Base-by-base conservation (phyloP, 1,140 invertebrate genomes). In the Drosophila bipectinata region DNA sequence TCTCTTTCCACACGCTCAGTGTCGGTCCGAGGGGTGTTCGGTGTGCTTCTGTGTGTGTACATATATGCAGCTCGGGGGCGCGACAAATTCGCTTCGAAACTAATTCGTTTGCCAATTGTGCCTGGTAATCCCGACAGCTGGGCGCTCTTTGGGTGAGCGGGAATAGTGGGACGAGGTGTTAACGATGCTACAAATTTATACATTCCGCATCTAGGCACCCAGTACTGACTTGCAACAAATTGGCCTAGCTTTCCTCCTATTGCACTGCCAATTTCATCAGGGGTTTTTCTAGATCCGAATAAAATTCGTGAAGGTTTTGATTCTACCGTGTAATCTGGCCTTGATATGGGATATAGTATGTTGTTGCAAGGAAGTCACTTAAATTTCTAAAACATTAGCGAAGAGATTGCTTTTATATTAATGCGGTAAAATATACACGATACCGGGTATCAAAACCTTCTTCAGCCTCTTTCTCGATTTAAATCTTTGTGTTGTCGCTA, bases 111-210 rank as follows among this genome's bases (percentile, higher is more conserved):
- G 79, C 79, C 75, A 83, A 74, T 81, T 76, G 54, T 55, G 58
- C 47, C 58, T 76, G 45, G 76, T 85, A 85, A 85, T 85, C 82
- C 82, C 73, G 74, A 66, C 81, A 85, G 81, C 82, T 85, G 81
- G 81, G 82, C 77, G 82, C 77, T 87, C 87, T 85, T 85, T 61
- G 75, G 73, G 59, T 67, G 41, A 34, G 14, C 21, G 14, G 49
- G 49, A n/a, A 24, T 3, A 12, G n/a, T 5, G 9, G 41, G 15
- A 3, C 6, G 67, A 28, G 44, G 56, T 44, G 51, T n/a, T 18
- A 21, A 28, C n/a, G 63, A 62, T 37, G 48, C 62, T 14, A 67
- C 49, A 34, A 68, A 63, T 32, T 58, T 64, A 64, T 39, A 63
- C 47, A 61, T 37, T 37, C 34, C 34, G 32, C 53, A 68, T 54